phyloP scores from a whole-genome alignment of 2,797 vertebrate genomes.

The Trachurus trachurus region DNA sequence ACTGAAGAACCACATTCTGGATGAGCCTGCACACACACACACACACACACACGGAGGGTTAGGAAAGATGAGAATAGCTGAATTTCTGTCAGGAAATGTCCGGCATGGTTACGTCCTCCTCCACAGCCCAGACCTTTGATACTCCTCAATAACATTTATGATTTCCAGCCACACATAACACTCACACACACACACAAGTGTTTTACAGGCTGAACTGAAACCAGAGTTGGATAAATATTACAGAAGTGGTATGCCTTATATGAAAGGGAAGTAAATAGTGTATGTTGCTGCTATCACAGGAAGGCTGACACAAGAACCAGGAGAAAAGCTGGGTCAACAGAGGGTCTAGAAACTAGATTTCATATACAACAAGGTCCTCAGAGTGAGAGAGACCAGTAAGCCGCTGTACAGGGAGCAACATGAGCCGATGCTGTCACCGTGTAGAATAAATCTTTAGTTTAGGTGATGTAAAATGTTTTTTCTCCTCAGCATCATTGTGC shows the following conservation, averaged over 20 bases:
- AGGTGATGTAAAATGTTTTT: slow-evolving; percentile 44
- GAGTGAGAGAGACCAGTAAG: neutral
- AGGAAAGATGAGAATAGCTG: slow-evolving; percentile 46
- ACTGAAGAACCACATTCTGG: slow-evolving; percentile 22
- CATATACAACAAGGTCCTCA: neutral
- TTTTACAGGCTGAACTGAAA: slow-evolving; percentile 53
- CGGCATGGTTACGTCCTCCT: slow-evolving; percentile 41
- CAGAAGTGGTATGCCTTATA: slow-evolving; percentile 32
- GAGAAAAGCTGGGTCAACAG: slow-evolving; percentile 20
- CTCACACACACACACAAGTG: slow-evolving; percentile 21
- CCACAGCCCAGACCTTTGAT: slow-evolving; percentile 46
- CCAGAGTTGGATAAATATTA: slow-evolving; percentile 35
- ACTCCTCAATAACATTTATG: slow-evolving; percentile 52
- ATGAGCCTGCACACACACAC: slow-evolving; percentile 29
- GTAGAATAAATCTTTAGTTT: slow-evolving; percentile 7
- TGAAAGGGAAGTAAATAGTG: slow-evolving; percentile 11
- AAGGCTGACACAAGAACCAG: slow-evolving; percentile 20
- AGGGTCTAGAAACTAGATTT: slow-evolving; percentile 1
- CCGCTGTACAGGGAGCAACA: slow-evolving; percentile 7
- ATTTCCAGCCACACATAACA: slow-evolving; percentile 36
- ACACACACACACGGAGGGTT: slow-evolving; percentile 12
- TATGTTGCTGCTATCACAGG: slow-evolving; percentile 37
- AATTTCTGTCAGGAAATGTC: slow-evolving; percentile 53
- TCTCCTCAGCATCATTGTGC: slow-evolving; percentile 28
- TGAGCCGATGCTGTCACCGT: neutral